These are phyloP conservation scores for Gnatocerus cornutus DNA, from an alignment of 2,888 invertebrate species.

Conservation along the genomic window DNA sequence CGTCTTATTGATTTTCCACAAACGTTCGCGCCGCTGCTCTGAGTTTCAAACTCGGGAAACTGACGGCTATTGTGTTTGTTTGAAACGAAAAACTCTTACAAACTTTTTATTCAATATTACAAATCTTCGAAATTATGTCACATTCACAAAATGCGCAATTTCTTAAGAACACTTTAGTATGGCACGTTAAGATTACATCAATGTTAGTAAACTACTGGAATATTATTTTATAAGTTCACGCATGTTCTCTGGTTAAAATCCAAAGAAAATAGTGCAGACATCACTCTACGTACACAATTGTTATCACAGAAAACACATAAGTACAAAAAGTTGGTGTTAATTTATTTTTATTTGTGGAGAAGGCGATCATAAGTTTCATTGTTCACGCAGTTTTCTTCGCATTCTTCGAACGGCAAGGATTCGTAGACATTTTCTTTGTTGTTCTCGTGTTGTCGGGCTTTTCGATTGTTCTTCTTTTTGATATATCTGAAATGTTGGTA, in stretches of 20 bases:
- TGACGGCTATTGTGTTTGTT: background rate
- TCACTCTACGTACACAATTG: slow-evolving; percentile 6
- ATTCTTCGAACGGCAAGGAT: slow-evolving; percentile 67
- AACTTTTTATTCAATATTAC: slow-evolving; percentile 15
- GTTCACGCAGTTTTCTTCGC: slow-evolving; percentile 58
- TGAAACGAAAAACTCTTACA: background rate
- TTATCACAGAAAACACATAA: slow-evolving; percentile 47
- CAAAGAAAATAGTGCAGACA: background rate
- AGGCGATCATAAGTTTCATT: slow-evolving; percentile 65
- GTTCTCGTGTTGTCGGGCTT: slow-evolving; percentile 49
- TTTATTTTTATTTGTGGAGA: slow-evolving; percentile 57
- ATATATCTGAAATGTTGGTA: slow-evolving; percentile 54
- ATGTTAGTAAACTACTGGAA: slow-evolving; percentile 14
- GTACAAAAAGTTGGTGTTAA: slow-evolving; percentile 26
- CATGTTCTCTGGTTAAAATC: background rate
- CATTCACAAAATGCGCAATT: slow-evolving; percentile 2
- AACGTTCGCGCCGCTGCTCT: slow-evolving; percentile 32
- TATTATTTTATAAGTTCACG: background rate
- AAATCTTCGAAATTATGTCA: slow-evolving; percentile 4
- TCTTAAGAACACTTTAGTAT: slow-evolving; percentile 28
- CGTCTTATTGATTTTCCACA: slow-evolving; percentile 40
- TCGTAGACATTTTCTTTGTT: slow-evolving; percentile 64
- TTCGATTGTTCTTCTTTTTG: slow-evolving; percentile 52
- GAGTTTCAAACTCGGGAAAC: slow-evolving; percentile 12
- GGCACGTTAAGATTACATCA: slow-evolving; percentile 30